Evolutionary conservation across 2,888 invertebrate species (phyloP).

Genomic region (Chromoteleia sp.): DNA sequence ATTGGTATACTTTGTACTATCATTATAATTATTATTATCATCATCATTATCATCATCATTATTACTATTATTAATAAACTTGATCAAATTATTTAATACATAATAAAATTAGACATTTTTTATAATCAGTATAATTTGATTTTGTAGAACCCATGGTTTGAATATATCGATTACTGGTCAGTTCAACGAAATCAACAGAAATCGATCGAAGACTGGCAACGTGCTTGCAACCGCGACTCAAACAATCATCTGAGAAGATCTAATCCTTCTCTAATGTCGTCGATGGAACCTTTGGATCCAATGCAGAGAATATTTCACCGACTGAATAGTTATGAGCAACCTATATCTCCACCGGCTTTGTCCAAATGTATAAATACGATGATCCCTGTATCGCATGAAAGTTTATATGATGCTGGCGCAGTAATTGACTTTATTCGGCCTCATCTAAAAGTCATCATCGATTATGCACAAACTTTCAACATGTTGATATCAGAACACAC

Average conservation of each 20-base stretch:
- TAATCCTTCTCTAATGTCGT: conserved; percentile 73
- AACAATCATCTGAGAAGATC: conserved; percentile 77
- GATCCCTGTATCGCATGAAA: conserved; percentile 83
- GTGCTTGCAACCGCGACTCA: conserved; percentile 84
- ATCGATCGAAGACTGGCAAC: conserved; percentile 86
- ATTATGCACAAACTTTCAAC: conserved; percentile 86
- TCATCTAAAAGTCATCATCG: conserved; percentile 85
- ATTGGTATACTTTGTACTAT: too few species aligned
- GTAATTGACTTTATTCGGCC: conserved; percentile 84
- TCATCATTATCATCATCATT: too few species aligned
- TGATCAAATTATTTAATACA: too few species aligned
- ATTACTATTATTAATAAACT: too few species aligned
- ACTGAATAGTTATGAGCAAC: conserved; percentile 88
- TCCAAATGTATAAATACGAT: conserved; percentile 84
- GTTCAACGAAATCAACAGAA: conserved; percentile 86
- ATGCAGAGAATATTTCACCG: conserved; percentile 86
- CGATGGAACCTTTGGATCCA: conserved; percentile 83
- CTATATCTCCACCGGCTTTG: conserved; percentile 87
- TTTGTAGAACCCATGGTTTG: conserved; percentile 87
- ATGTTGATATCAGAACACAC: conserved; percentile 88
- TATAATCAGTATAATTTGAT: too few species aligned
- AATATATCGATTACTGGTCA: conserved; percentile 87
- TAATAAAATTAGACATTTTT: too few species aligned
- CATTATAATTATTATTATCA: too few species aligned
- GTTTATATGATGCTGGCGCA: conserved; percentile 83